Conservation (phyloP, 2,113 vertebrate species). For the Vidua macroura region DNA sequence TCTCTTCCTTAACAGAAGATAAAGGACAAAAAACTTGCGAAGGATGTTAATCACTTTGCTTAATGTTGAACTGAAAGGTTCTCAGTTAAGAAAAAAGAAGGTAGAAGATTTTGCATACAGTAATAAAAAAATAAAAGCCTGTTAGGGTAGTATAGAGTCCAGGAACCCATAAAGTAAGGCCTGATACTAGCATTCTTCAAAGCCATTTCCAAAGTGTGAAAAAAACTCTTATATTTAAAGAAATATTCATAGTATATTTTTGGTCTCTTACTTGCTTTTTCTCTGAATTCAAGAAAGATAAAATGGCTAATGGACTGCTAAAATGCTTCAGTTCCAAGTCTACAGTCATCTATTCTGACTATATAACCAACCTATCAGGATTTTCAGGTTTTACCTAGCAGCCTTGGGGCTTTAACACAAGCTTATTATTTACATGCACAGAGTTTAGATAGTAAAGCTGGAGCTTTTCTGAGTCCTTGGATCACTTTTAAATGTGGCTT, state of each 20-base stretch:
- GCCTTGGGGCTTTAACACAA: background rate
- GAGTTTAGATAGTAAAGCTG: background rate
- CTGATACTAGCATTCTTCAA: background rate
- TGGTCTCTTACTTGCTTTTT: background rate
- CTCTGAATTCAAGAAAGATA: background rate
- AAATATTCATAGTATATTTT: background rate
- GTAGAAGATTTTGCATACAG: background rate
- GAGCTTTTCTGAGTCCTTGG: background rate
- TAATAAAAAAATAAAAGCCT: background rate
- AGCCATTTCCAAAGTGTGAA: background rate
- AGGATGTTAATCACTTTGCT: background rate
- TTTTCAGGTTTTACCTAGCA: slow-evolving; percentile 15
- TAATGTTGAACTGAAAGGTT: background rate
- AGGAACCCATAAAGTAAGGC: background rate
- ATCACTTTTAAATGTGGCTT: background rate
- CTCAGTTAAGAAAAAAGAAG: background rate
- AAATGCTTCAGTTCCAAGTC: background rate
- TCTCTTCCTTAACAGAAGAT: background rate
- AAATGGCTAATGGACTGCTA: background rate
- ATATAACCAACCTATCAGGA: slow-evolving; percentile 22
- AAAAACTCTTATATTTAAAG: background rate
- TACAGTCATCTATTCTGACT: background rate
- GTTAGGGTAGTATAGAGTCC: background rate
- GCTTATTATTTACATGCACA: slow-evolving; percentile 13
- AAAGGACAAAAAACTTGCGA: background rate